These are phyloP conservation scores for Amphiprion clarkii DNA, from an alignment of 2,797 vertebrate genomes.

Conservation along the genomic window DNA sequence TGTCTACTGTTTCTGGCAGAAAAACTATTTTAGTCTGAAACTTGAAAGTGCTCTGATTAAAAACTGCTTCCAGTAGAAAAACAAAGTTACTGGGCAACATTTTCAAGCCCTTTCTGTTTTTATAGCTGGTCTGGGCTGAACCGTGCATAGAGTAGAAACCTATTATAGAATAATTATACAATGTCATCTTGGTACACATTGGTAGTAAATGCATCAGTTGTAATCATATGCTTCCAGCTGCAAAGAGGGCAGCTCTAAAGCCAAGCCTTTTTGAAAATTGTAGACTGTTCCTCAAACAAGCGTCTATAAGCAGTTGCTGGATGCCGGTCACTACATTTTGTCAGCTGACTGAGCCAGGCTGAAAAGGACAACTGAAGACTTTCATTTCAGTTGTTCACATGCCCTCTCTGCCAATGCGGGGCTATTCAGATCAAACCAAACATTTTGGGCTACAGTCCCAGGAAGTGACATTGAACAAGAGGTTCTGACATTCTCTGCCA, in stretches of 20 bases:
- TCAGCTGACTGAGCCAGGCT: constrained; percentile 25
- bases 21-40: constrained; percentile 56
- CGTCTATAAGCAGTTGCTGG: constrained; percentile 57
- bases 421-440: constrained; percentile 71
- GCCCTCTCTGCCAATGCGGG: constrained; percentile 54
- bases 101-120: constrained; percentile 76
- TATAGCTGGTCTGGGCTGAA: constrained; percentile 75
- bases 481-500: constrained; percentile 61
- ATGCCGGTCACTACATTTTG: constrained; percentile 44
- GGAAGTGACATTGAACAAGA: constrained; percentile 72
- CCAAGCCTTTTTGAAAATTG: constrained; percentile 78
- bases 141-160: constrained; percentile 58
- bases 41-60: constrained; percentile 72
- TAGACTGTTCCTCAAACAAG: constrained; percentile 59
- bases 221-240: constrained; percentile 82
- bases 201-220: constrained; percentile 76
- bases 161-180: constrained; percentile 88
- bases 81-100: constrained; percentile 53
- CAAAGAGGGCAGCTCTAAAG: constrained; percentile 63
- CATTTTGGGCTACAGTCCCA: constrained; percentile 72
- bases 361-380: constrained; percentile 52
- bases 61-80: constrained; percentile 62
- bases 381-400: constrained; percentile 47
- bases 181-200: constrained; percentile 76
- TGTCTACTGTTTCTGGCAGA: constrained; percentile 47